Evolutionary conservation across 1,140 invertebrate genomes (phyloP), one percentile per base, ranked within the genome.

Genomic region (Limonius californicus): DNA sequence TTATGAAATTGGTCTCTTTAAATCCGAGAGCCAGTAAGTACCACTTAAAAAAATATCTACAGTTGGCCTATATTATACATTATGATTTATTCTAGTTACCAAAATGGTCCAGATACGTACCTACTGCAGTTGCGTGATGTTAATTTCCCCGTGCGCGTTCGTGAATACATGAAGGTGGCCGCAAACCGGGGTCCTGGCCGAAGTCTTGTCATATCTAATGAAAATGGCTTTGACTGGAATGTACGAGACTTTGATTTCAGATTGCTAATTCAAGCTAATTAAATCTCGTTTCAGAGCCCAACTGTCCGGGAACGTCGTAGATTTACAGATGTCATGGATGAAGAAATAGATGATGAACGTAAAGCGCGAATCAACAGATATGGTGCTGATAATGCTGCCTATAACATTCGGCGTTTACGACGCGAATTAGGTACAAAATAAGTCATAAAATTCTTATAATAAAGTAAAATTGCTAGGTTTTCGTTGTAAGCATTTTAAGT

Each of bases 91-190:
- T 45, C 20, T 72, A 94, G 91, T 72, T 96, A 96, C 77, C 94
- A 97, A 80, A 89, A 93, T 79, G 95, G 95, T 0, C 95, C 95
- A 0, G 95, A 98, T 74, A 98, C 95, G 0, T 96, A 97, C 77
- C 80, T 98, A 1, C 81, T 98, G 4, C 95, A 97, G 77, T 78
- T 97, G 12, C 84, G 94, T 30, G 95, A 97, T 77, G 89, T 92
- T 0, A 89, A 91, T 75, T 98, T 98, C 81, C 95, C 94, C 0
- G 88, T 93, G 12, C 82, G 94, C 54, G 80, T 97, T 30, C 84
- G 94, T 47, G 89, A 95, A 76, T 97, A 97, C 74, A 92, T 95
- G 90, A 94, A 95, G 81, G 90, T 93, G 1, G 92, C 92, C 0
- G 85, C 86, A 45, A 83, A 84, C 61, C 81, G 89, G 61, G 87